Base-by-base conservation (phyloP, 2,113 vertebrate species). In the Neolamprologus sp. region DNA sequence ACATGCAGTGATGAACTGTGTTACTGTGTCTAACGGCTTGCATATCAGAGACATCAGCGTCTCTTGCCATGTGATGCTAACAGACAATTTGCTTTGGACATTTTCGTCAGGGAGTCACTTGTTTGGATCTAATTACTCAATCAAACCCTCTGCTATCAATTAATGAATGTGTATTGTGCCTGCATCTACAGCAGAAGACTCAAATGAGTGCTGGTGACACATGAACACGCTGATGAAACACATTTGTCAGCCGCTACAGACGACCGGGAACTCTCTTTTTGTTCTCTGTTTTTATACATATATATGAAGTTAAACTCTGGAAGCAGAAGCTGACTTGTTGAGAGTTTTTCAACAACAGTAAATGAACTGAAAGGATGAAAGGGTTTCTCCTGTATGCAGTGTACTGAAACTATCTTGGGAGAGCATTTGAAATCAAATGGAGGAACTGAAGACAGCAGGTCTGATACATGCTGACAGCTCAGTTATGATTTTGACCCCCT, bases 141-240 rank as follows among this genome's bases (percentile, higher is more conserved):
- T 90, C 82, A 73, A 84, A 83, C 85, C 51, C 78, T 91, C 84
- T 63, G 58, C 71, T 84, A 80, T 92, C 85, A 87, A 60, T 82
- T 90, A 93, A 87, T 95, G 95, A 96, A 96, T 96, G 95, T 96
- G 93, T 93, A 90, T 88, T 82, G 91, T 93, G 91, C 92, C 93
- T 95, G 92, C 92, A 80, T 93, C 85, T 85, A 80, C 86, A 58
- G 88, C 90, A 91, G 85, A 90, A 73, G 88, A 92, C 83, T 91
- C 49, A 21, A n/a, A 87, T 68, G 86, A 65, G 80, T 82, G 86
- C 86, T 75, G 88, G 88, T 63, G 80, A 35, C 17, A 58, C 35
- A 9, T 42, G 45, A 75, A 86, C 71, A 81, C 42, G 55, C 73
- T 88, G 88, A 83, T 35, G 23, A 85, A 85, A 87, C 81, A 13